Base-by-base conservation (phyloP, 2,888 invertebrate species). In the Leucophenga montana region DNA sequence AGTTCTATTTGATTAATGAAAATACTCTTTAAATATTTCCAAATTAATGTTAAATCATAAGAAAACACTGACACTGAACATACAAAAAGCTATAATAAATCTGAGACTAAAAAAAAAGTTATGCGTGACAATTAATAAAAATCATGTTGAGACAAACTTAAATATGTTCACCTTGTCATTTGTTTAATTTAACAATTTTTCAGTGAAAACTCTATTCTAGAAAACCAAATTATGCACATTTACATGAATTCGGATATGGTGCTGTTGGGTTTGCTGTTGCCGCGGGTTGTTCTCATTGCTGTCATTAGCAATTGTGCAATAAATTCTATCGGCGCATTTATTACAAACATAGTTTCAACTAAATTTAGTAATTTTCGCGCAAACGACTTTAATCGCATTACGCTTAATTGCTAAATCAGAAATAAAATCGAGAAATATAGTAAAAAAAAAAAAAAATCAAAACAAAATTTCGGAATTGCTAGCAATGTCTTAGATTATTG, bases 121-220 rank as follows among this genome's bases (percentile, higher is more conserved):
- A 46, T 20, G 22, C 16, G 66, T 68, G 70, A 62, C 70, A 72
- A 70, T 72, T 68, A 70, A 70, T 70, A 72, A 70, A 72, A 72
- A 56, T 68, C 59, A 66, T 72, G 70, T 68, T 70, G 22, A 56
- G 16, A 44, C 72, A 68, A 72, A 70, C 66, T 70, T 68, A 67
- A 72, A 59, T 68, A 62, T 39, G 64, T 69, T 69, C 54, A 69
- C 71, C 71, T 71, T 69, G 68, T 71, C 66, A 66, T 46, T 39
- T 57, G n/a, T 50, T 31, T 46, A 65, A 27, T 31, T 22, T 62
- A 61, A 39, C 16, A 14, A 39, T 44, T 39, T 44, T 31, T 9
- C 3, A 5, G 5, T n/a, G 4, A 33, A 39, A 59, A 39, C 33
- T 22, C 33, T 11, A 44, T 33, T 62, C 0, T 3, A 16, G 4